A percentile compares a stretch with the other conserved stretches of the same genome.
phyloP scores from a whole-genome alignment of 2,113 vertebrate species.

The Corythornis vintsioides region DNA sequence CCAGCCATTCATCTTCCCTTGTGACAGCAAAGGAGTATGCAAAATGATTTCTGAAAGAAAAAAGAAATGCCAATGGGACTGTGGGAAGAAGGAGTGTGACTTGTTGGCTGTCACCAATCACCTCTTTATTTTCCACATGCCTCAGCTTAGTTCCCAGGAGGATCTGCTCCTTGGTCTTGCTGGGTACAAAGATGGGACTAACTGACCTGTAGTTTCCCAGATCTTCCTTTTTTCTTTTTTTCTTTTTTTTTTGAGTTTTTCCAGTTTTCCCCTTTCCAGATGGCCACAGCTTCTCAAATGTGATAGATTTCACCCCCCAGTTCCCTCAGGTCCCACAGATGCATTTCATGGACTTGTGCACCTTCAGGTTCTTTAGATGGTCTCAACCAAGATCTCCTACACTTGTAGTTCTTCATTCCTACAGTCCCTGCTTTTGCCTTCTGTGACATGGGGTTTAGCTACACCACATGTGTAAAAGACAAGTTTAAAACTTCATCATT shows the following conservation, averaged over 20 bases:
- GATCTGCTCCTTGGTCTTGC: too few relatives aligned
- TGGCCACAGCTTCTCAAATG: too few relatives aligned
- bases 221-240: too few relatives aligned
- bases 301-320: too few relatives aligned
- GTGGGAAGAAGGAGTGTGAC: background rate
- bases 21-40: slow-evolving; percentile 28
- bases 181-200: too few relatives aligned
- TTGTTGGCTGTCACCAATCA: background rate
- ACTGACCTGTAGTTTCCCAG: too few relatives aligned
- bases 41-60: slow-evolving; percentile 1
- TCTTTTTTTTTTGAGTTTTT: too few relatives aligned
- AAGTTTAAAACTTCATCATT: background rate
- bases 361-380: background rate
- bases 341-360: background rate
- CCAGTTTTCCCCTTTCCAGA: too few relatives aligned
- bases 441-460: background rate
- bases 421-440: background rate
- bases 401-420: background rate
- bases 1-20: slow-evolving; percentile 32
- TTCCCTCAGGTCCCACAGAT: background rate
- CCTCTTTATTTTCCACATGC: background rate
- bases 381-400: background rate
- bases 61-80: background rate
- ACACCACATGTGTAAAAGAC: background rate
- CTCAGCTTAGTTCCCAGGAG: too few relatives aligned